Evolutionary conservation across 2,113 vertebrate genomes (phyloP).

Genomic region (Bufo gargarizans): DNA sequence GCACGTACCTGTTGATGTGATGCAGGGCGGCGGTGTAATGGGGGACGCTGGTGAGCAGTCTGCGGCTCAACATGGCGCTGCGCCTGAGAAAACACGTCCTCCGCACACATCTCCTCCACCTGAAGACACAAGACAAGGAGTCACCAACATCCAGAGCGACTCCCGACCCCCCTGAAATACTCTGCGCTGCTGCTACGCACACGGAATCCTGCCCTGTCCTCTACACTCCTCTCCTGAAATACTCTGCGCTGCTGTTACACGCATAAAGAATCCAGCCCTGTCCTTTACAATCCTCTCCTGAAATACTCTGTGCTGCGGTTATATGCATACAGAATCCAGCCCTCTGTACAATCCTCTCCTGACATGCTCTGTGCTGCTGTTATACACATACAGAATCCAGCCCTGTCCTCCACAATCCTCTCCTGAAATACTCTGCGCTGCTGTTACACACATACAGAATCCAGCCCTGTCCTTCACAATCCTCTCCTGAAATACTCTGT

Average conservation of each 20-base stretch:
- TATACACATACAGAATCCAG: not conserved
- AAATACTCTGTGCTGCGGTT: not conserved
- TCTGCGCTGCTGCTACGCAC: not conserved
- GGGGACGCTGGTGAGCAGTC: conserved; percentile 74
- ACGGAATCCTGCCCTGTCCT: no score
- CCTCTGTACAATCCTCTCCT: not conserved
- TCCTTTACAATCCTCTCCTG: not conserved
- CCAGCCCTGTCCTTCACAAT: not conserved
- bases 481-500: not conserved
- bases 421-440: not conserved
- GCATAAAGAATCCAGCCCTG: not conserved
- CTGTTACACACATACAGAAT: not conserved
- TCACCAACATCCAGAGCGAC: no score
- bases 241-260: not conserved
- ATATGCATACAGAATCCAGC: not conserved
- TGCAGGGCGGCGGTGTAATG: conserved; percentile 77
- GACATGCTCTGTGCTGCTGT: not conserved
- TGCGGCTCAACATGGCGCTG: conserved; percentile 61
- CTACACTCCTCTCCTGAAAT: not conserved
- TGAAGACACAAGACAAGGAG: conserved; percentile 53
- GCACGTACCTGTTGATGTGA: conserved; percentile 73
- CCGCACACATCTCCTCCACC: conserved; percentile 73
- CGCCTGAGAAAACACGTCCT: conserved; percentile 60
- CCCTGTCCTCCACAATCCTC: not conserved
- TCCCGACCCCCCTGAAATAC: not conserved